Conservation (phyloP, 2,113 vertebrate genomes). For the Lathamus discolor region DNA sequence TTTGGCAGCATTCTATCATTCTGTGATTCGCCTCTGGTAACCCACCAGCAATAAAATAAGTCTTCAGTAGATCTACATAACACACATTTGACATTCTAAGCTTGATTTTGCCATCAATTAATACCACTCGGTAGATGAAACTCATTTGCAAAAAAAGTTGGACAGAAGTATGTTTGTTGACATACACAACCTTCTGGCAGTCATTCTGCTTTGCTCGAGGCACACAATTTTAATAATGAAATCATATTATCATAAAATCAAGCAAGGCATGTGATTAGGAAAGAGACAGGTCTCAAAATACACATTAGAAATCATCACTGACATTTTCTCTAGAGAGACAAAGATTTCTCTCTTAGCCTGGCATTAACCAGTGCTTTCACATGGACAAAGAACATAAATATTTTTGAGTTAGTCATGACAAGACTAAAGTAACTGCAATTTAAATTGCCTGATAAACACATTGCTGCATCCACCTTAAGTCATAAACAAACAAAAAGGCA, state of each 20-base stretch:
- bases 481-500: background rate
- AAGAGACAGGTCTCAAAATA: background rate
- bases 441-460: background rate
- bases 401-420: too few species aligned
- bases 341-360: background rate
- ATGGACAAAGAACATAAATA: background rate
- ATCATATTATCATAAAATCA: background rate
- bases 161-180: background rate
- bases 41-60: background rate
- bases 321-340: background rate
- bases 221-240: background rate
- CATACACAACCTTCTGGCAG: background rate
- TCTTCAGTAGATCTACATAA: background rate
- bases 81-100: background rate
- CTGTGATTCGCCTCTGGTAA: background rate
- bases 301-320: background rate
- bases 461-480: background rate
- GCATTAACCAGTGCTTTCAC: rapidly evolving
- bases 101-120: background rate
- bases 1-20: background rate
- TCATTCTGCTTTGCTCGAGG: background rate
- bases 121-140: background rate
- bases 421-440: background rate
- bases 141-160: rapidly evolving
- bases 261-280: background rate